These are phyloP conservation scores for Luperina testacea DNA, from an alignment of 2,888 invertebrate species.

Conservation along the genomic window DNA sequence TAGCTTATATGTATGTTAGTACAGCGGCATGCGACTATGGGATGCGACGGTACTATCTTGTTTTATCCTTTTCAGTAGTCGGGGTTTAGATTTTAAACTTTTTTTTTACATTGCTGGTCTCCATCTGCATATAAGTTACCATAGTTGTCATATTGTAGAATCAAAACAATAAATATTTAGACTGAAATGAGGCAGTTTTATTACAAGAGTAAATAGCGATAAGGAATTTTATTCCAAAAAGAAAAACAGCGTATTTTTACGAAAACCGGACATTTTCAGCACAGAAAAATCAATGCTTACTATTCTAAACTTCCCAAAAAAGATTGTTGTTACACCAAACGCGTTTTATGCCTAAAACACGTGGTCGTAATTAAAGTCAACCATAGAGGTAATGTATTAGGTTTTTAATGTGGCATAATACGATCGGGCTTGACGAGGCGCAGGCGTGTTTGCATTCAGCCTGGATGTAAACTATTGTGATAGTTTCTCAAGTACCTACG, in stretches of 20 bases:
- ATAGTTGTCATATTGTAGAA: no score
- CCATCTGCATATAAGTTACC: no score
- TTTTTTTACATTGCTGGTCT: no score
- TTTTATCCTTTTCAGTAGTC: no score
- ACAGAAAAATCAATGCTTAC: constrained; percentile 22
- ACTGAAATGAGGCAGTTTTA: no score
- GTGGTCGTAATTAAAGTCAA: constrained; percentile 44
- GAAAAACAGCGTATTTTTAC: neutral
- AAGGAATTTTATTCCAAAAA: neutral
- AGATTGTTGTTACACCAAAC: constrained; percentile 33
- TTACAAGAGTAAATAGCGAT: no score
- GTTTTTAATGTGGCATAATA: constrained; percentile 51
- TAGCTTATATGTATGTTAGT: no score
- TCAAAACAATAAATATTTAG: no score
- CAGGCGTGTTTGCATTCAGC: constrained; percentile 52
- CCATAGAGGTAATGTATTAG: constrained; percentile 38
- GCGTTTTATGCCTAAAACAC: constrained; percentile 36
- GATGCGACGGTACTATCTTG: no score
- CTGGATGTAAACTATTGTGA: constrained; percentile 54
- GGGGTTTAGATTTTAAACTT: no score
- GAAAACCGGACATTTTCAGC: neutral
- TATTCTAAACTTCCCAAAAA: constrained; percentile 41
- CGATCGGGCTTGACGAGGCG: constrained; percentile 48
- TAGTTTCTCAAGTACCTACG: constrained; percentile 44
- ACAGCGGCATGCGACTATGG: no score